Conservation (phyloP, 37 sponge, comb jelly and placozoan species). For the Theonella swinhoei region DNA sequence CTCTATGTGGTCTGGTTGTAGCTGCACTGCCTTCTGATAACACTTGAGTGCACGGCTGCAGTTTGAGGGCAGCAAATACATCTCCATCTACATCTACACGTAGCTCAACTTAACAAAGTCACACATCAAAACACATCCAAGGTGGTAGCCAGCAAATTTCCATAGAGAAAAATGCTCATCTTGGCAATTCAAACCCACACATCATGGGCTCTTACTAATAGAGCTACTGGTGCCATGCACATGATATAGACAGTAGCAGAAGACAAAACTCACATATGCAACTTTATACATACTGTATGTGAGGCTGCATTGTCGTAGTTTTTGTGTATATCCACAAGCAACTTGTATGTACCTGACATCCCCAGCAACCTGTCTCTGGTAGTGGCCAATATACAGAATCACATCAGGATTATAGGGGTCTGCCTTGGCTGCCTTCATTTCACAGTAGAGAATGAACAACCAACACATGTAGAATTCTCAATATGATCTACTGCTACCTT, state of each 20-base stretch:
- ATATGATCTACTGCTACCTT: neutral
- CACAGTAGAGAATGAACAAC: neutral
- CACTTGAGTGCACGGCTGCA: slow-evolving; percentile 74
- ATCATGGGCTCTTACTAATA: no score
- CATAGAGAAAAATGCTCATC: no score
- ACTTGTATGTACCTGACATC: slow-evolving; percentile 49
- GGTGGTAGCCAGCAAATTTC: no score
- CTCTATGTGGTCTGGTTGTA: slow-evolving; percentile 36
- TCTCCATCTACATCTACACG: no score
- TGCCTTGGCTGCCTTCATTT: slow-evolving; percentile 69
- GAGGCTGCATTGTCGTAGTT: neutral
- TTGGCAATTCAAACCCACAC: no score
- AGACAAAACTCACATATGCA: neutral
- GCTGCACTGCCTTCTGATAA: slow-evolving; percentile 65
- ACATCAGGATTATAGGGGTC: slow-evolving; percentile 61
- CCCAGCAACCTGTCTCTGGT: slow-evolving; percentile 45
- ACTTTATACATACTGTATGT: neutral
- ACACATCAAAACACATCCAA: no score
- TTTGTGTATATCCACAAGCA: neutral
- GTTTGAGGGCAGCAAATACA: no score
- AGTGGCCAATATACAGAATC: slow-evolving; percentile 72
- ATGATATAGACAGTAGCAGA: no score
- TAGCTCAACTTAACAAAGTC: no score
- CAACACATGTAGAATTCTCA: neutral
- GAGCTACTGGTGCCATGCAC: no score